Evolutionary conservation across 2,113 vertebrate species (phyloP).

Genomic region (Vimba vimba): DNA sequence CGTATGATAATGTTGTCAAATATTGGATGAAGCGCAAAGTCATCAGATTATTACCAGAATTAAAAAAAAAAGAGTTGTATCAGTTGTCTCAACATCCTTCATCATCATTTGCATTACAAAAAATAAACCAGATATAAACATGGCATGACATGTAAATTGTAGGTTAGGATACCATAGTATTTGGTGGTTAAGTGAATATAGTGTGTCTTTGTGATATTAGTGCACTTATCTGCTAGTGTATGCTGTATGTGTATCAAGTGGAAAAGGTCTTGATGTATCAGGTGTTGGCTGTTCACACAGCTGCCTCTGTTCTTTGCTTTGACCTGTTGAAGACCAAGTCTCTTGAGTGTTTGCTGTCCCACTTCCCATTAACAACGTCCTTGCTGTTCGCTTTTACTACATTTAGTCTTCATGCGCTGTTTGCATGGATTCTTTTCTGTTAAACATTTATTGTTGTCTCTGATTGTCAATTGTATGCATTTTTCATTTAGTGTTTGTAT

Average conservation of each 20-base stretch:
- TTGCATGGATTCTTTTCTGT: constrained; percentile 16
- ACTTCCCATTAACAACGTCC: constrained; percentile 55
- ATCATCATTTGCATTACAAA: constrained; percentile 9
- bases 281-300: constrained; percentile 54
- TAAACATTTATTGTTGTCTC: background rate
- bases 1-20: background rate
- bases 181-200: background rate
- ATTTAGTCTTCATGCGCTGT: constrained; percentile 42
- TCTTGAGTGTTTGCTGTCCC: constrained; percentile 57
- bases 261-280: constrained; percentile 42
- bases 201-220: constrained; percentile 16
- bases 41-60: background rate
- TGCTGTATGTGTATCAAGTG: constrained; percentile 31
- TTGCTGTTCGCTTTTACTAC: constrained; percentile 49
- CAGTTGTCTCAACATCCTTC: background rate
- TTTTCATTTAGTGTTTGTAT: constrained; percentile 2
- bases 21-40: background rate
- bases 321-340: constrained; percentile 52
- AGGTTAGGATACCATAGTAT: background rate
- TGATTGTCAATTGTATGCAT: background rate
- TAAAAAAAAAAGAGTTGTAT: background rate
- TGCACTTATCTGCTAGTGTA: constrained; percentile 36
- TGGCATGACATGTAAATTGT: constrained; percentile 42
- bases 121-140: constrained; percentile 2
- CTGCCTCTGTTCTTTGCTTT: constrained; percentile 48